phyloP scores from a whole-genome alignment of 2,113 vertebrate species.

The Nothocercus nigrocapillus region DNA sequence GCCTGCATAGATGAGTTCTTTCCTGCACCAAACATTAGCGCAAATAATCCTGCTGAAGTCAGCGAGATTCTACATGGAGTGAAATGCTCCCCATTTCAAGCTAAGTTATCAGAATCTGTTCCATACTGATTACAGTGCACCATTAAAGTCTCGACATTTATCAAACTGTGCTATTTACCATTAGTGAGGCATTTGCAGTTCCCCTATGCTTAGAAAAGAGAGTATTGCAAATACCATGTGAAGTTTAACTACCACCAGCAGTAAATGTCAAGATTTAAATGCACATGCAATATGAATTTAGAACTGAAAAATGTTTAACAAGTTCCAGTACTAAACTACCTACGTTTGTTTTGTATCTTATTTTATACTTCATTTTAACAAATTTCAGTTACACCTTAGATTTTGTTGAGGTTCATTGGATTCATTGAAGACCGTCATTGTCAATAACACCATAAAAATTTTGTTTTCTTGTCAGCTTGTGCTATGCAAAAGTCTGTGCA shows the following conservation, averaged over 20 bases:
- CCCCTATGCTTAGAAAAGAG: slow-evolving; percentile 7
- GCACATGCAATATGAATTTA: neutral
- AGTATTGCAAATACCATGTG: slow-evolving; percentile 51
- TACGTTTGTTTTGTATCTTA: neutral
- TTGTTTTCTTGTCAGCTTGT: neutral
- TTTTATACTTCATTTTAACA: neutral
- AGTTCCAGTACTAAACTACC: neutral
- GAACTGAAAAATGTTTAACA: neutral
- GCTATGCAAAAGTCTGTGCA: neutral
- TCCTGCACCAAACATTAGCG: neutral
- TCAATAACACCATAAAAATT: neutral
- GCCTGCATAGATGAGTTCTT: neutral
- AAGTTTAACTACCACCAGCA: slow-evolving; percentile 55
- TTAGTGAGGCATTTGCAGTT: slow-evolving; percentile 42
- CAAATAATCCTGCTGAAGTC: neutral
- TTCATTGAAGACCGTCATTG: neutral
- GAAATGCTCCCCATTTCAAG: neutral
- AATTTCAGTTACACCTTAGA: neutral
- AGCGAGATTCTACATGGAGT: neutral
- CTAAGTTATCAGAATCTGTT: neutral
- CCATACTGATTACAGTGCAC: slow-evolving; percentile 25
- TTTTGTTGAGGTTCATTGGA: neutral
- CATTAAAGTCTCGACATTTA: slow-evolving; percentile 64
- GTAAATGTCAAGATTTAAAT: slow-evolving; percentile 63
- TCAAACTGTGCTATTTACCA: slow-evolving; percentile 31